A percentile compares a stretch with the other conserved stretches of the same genome.
phyloP scores from a whole-genome alignment of 2,888 invertebrate genomes.

The Tenthredo livida region DNA sequence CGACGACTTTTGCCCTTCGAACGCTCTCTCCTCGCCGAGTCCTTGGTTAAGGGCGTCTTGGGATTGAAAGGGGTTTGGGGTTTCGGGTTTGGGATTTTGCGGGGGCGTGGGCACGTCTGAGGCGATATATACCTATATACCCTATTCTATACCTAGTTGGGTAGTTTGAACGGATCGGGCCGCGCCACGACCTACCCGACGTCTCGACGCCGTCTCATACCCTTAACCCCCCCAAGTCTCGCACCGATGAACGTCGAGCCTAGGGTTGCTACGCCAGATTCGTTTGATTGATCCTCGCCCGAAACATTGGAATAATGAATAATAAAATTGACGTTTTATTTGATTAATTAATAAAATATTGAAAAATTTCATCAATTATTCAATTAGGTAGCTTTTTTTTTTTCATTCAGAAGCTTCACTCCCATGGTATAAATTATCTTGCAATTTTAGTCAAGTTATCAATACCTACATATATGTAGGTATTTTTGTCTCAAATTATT shows the following conservation, averaged over 20 bases:
- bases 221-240: neutral
- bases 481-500: neutral
- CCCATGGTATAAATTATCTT: too few relatives aligned
- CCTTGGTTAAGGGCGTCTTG: constrained; percentile 19
- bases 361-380: too few relatives aligned
- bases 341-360: too few relatives aligned
- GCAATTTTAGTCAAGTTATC: neutral
- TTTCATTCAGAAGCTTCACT: too few relatives aligned
- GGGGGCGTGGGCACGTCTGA: constrained; percentile 12
- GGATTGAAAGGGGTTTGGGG: constrained; percentile 19
- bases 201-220: constrained; percentile 58
- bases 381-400: too few relatives aligned
- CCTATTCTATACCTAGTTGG: neutral
- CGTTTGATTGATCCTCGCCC: neutral
- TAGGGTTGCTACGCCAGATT: neutral
- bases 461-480: too few relatives aligned
- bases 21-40: neutral
- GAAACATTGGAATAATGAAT: neutral
- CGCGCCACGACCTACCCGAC: constrained; percentile 62
- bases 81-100: constrained; percentile 51
- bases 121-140: neutral
- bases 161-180: constrained; percentile 51
- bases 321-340: neutral
- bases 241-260: neutral
- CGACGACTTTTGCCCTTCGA: constrained; percentile 37